Percentiles rank a stretch among this genome's conserved stretches.
These are phyloP conservation scores for Solenopsis invicta DNA, from an alignment of 1,140 invertebrate species.

Conservation along the genomic window DNA sequence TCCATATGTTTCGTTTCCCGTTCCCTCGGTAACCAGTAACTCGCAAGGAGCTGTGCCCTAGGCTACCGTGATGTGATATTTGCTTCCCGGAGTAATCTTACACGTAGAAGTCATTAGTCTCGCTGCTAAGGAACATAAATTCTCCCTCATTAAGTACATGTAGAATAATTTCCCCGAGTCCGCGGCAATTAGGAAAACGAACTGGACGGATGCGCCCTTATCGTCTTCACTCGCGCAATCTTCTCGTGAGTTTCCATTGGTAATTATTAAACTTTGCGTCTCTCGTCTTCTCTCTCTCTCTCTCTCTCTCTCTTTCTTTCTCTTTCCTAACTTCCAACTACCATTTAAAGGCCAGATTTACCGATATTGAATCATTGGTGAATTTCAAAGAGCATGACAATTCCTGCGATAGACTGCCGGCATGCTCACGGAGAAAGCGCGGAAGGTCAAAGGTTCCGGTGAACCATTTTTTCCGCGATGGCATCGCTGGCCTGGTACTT, in stretches of 20 bases:
- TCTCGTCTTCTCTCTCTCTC: not conserved
- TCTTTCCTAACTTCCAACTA: slow-evolving; percentile 17
- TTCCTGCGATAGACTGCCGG: slow-evolving; percentile 39
- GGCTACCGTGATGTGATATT: slow-evolving; percentile 25
- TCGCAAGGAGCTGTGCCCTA: not conserved
- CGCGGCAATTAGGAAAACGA: slow-evolving; percentile 38
- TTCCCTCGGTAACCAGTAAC: not conserved
- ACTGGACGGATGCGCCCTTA: slow-evolving; percentile 17
- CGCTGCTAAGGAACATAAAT: slow-evolving; percentile 19
- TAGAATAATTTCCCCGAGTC: slow-evolving; percentile 39
- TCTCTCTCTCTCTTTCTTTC: not conserved
- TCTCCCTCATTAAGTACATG: slow-evolving; percentile 35
- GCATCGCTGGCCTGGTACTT: slow-evolving; percentile 39
- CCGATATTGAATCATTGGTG: slow-evolving; percentile 25
- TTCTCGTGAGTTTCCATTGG: not conserved
- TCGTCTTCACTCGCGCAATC: not conserved
- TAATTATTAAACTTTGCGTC: slow-evolving; percentile 40
- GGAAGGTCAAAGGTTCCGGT: slow-evolving; percentile 83
- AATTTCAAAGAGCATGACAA: slow-evolving; percentile 67
- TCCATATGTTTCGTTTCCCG: slow-evolving; percentile 5
- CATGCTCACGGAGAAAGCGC: slow-evolving; percentile 81
- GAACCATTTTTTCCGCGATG: slow-evolving; percentile 79
- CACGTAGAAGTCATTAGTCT: slow-evolving; percentile 45
- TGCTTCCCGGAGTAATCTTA: slow-evolving; percentile 29
- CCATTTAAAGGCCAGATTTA: slow-evolving; percentile 50